phyloP scores from a whole-genome alignment of 2,797 vertebrate species.

The Lerista edwardsae region DNA sequence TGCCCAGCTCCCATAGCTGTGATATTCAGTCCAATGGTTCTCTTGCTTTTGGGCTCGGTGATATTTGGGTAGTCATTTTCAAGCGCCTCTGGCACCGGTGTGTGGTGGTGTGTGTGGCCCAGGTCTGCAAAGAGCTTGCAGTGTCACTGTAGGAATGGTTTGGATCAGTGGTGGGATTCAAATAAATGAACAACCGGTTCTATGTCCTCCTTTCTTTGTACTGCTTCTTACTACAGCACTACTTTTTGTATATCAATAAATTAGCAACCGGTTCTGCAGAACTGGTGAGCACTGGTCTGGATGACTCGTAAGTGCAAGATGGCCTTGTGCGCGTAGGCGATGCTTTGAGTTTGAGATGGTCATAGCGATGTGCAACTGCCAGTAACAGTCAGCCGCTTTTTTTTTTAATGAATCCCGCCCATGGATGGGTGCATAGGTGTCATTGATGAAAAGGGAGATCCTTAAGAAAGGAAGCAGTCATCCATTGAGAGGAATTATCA shows the following conservation, averaged over 20 bases:
- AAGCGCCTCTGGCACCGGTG: background rate
- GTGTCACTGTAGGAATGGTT: background rate
- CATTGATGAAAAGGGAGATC: slow-evolving; percentile 24
- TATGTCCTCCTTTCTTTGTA: no score
- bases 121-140: background rate
- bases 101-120: background rate
- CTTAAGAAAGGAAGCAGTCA: background rate
- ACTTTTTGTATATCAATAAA: no score
- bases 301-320: background rate
- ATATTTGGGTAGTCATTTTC: background rate
- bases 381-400: background rate
- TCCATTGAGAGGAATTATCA: slow-evolving; percentile 7
- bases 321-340: no score
- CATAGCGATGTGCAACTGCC: background rate
- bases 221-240: no score
- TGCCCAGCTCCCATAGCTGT: background rate
- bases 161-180: no score
- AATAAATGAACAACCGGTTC: no score
- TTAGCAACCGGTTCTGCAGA: no score
- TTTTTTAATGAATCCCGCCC: background rate
- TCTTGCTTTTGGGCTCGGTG: background rate
- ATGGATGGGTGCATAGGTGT: background rate
- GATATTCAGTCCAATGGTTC: background rate
- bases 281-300: no score
- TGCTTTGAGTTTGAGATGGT: background rate